phyloP scores from a whole-genome alignment of 1,140 invertebrate species.

The Microvelia longipes region DNA sequence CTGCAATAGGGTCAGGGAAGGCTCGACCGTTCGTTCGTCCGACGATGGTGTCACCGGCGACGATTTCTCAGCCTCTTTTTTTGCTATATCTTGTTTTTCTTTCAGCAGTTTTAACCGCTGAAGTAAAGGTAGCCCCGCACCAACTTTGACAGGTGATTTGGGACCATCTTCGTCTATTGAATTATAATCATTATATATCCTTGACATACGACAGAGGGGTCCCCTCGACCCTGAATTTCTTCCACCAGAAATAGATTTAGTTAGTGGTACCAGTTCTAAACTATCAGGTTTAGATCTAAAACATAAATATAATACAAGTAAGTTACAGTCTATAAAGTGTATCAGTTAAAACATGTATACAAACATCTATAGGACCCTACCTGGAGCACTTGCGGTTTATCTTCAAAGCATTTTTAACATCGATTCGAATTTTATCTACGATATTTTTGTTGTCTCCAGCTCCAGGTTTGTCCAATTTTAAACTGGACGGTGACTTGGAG shows the following conservation, averaged over 20 bases:
- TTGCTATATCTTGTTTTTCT: slow-evolving; percentile 61
- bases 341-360: too few species aligned
- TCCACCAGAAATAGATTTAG: slow-evolving; percentile 22
- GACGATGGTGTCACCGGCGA: slow-evolving; percentile 27
- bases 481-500: not conserved
- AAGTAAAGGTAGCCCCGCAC: slow-evolving; percentile 55
- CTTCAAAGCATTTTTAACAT: slow-evolving; percentile 56
- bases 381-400: slow-evolving; percentile 37
- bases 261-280: slow-evolving; percentile 46
- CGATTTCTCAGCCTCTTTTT: slow-evolving; percentile 31
- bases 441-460: slow-evolving; percentile 46
- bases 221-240: slow-evolving; percentile 31
- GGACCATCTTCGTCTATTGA: slow-evolving; percentile 34
- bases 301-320: slow-evolving; percentile 4
- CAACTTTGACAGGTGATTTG: slow-evolving; percentile 36
- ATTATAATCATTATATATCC: slow-evolving; percentile 47
- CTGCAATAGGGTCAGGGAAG: slow-evolving; percentile 59
- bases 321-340: too few species aligned
- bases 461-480: not conserved
- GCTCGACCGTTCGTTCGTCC: slow-evolving; percentile 35
- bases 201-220: slow-evolving; percentile 47
- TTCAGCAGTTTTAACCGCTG: slow-evolving; percentile 53
- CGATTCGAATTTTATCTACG: slow-evolving; percentile 61
- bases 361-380: too few species aligned
- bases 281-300: slow-evolving; percentile 40